Evolutionary conservation across 2,113 vertebrate species (phyloP).

Genomic region (Syngnathus floridae): DNA sequence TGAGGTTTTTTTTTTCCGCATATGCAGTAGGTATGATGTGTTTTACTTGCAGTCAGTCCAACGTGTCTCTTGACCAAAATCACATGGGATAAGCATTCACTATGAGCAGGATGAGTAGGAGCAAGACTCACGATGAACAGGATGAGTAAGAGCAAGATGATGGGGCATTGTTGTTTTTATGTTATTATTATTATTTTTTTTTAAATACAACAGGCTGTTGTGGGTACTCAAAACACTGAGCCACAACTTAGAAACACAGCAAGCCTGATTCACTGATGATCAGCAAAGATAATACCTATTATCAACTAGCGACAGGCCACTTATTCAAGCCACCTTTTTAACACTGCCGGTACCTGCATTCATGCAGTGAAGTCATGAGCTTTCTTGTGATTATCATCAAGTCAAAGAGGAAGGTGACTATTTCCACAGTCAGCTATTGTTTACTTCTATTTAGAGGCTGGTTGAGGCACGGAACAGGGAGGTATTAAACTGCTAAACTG

Average conservation of each 20-base stretch:
- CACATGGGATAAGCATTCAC: too few relatives aligned
- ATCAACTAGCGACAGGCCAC: slow-evolving; percentile 35
- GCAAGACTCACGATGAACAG: too few relatives aligned
- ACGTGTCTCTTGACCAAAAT: too few relatives aligned
- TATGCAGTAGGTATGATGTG: too few relatives aligned
- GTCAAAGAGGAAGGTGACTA: slow-evolving; percentile 20
- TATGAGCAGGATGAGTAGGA: too few relatives aligned
- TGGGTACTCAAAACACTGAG: background rate
- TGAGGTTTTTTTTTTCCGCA: too few relatives aligned
- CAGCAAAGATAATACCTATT: slow-evolving; percentile 20
- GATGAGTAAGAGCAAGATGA: too few relatives aligned
- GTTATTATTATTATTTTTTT: background rate
- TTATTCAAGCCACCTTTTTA: slow-evolving; percentile 27
- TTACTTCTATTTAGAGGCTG: slow-evolving; percentile 35
- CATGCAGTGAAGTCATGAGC: slow-evolving; percentile 20
- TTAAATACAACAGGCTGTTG: background rate
- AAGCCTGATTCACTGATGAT: background rate
- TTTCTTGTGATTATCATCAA: slow-evolving; percentile 28
- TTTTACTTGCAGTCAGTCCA: too few relatives aligned
- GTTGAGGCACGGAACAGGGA: slow-evolving; percentile 25
- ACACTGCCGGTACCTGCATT: slow-evolving; percentile 21
- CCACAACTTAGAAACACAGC: background rate
- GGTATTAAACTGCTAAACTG: slow-evolving; percentile 36
- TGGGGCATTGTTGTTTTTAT: too few relatives aligned
- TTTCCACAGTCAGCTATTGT: slow-evolving; percentile 49